Evolutionary conservation across 2,113 vertebrate genomes (phyloP).

Genomic region (Dendrocopos noguchii): DNA sequence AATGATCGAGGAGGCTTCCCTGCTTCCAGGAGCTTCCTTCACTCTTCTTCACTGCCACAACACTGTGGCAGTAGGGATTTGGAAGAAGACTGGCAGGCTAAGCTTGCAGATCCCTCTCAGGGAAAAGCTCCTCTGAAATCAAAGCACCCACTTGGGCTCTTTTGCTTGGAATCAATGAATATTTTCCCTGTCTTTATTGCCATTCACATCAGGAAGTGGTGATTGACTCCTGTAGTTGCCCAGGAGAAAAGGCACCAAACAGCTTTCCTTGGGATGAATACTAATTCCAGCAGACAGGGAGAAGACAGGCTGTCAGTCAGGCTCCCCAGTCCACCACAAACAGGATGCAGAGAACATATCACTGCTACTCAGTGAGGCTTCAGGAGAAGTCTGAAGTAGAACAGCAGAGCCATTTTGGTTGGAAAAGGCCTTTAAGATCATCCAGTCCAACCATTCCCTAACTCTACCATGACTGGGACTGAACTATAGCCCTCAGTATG

Average conservation of each 20-base stretch:
- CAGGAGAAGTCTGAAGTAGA: neutral
- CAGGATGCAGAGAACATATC: neutral
- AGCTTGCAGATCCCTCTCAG: neutral
- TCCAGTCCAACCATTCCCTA: too few relatives aligned
- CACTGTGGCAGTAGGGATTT: neutral
- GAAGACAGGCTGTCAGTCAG: neutral
- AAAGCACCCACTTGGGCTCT: conserved; percentile 26
- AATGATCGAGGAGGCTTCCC: conserved; percentile 28
- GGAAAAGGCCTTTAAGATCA: too few relatives aligned
- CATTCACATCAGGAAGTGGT: conserved; percentile 19
- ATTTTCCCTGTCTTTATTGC: conserved; percentile 12
- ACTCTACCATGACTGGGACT: too few relatives aligned
- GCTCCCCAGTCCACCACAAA: neutral
- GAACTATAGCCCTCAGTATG: too few relatives aligned
- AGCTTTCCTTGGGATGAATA: conserved; percentile 17
- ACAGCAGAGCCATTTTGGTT: too few relatives aligned
- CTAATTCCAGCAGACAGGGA: neutral
- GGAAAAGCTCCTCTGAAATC: conserved; percentile 22
- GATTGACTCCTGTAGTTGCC: conserved; percentile 48
- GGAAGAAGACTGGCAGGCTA: conserved; percentile 20
- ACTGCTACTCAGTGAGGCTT: neutral
- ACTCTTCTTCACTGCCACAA: conserved; percentile 11
- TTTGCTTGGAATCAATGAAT: conserved; percentile 26
- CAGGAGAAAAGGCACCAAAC: conserved; percentile 31
- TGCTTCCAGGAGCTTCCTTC: neutral